phyloP scores from a whole-genome alignment of 2,888 invertebrate genomes.

The Thalpophila matura region DNA sequence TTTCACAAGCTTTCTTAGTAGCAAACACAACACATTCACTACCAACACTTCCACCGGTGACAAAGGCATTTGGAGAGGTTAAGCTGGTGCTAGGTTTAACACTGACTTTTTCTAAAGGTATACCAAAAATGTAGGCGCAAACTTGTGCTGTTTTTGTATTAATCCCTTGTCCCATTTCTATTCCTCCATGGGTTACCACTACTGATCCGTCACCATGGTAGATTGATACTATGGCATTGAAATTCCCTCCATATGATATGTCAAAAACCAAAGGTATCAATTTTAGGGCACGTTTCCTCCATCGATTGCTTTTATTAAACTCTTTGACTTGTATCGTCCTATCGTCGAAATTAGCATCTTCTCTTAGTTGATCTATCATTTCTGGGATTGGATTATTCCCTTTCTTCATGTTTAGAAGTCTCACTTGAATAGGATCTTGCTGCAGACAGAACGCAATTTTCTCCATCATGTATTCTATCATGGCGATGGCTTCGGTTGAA shows the following conservation, averaged over 20 bases:
- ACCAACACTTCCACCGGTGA: conserved; percentile 92
- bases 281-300: conserved; percentile 94
- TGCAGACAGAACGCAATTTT: conserved; percentile 89
- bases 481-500: conserved; percentile 91
- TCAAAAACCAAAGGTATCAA: conserved; percentile 93
- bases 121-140: conserved; percentile 93
- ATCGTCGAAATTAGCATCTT: conserved; percentile 86
- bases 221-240: conserved; percentile 91
- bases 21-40: conserved; percentile 92
- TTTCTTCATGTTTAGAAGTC: conserved; percentile 88
- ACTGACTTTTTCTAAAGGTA: conserved; percentile 92
- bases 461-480: conserved; percentile 93
- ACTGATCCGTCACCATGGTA: conserved; percentile 93
- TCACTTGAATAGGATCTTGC: conserved; percentile 91
- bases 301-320: conserved; percentile 92
- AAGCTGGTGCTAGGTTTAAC: conserved; percentile 92
- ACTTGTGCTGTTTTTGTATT: conserved; percentile 95
- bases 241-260: conserved; percentile 89
- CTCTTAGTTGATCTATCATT: conserved; percentile 89
- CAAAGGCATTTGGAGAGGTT: conserved; percentile 91
- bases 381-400: conserved; percentile 83
- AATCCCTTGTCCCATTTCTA: conserved; percentile 95
- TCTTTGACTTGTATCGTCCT: conserved; percentile 83
- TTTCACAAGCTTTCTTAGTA: conserved; percentile 92
- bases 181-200: conserved; percentile 92